Evolutionary conservation across 2,797 vertebrate genomes (phyloP), one percentile per base, ranked within the genome.

Genomic region (Sparidentex hasta): DNA sequence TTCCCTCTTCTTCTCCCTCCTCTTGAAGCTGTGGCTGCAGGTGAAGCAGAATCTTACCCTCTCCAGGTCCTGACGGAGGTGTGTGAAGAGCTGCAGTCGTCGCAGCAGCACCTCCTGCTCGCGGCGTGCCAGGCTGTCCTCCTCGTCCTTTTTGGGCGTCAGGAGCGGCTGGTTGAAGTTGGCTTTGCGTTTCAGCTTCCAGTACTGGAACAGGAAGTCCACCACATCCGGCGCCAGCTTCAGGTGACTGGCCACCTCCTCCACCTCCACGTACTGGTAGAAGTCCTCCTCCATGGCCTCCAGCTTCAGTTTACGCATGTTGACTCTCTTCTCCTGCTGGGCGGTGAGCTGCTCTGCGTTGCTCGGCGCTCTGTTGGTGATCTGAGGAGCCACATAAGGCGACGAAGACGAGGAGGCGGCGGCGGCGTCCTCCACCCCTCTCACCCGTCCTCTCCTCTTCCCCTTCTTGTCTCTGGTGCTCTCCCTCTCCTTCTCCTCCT

Each of bases 11-110:
- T n/a, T n/a, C n/a, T n/a, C n/a, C n/a, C n/a, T 77, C 62, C 51
- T 57, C 25, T 25, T 25, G 25, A 25, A 25, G 25, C 25, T 25
- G 25, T 25, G 25, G 8, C 4, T 65, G 7, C 9, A 1, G 44
- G 3, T 8, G 5, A 2, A 14, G 5, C 0, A 14, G 43, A 47
- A 17, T 93, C 97, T 94, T 95, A 99, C 98, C 97, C 98, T 93
- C 95, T 99, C 98, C 88, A 99, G 95, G 94, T 99, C 98, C 92
- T 99, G 98, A 1, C 98, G 95, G 72, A 99, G 96, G 89, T 99
- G 98, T 0, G 98, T 99, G 94, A 99, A 99, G 82, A 99, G 98
- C 94, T 98, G 97, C 85, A 99, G 93, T 74, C 98, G 94, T 20
- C 97, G 93, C 82, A 98, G 96, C 79, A 99, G 96, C 81, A 98